Evolutionary conservation across 2,888 invertebrate species (phyloP).

Genomic region (Clostera curtula): DNA sequence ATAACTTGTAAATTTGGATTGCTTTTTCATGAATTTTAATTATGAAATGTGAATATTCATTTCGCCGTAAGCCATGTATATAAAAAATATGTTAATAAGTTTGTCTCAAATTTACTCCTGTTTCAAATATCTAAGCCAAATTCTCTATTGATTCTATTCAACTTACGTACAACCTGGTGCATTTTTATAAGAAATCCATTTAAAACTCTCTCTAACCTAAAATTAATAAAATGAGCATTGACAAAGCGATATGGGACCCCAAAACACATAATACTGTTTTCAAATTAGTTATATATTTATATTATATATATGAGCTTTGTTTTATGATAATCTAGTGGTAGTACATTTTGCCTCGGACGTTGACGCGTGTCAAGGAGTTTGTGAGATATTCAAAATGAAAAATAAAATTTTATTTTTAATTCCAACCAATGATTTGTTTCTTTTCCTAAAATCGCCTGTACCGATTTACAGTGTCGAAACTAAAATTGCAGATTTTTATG

Average conservation of each 20-base stretch:
- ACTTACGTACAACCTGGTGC: too few species aligned
- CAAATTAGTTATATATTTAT: slow-evolving; percentile 63
- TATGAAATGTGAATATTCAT: too few species aligned
- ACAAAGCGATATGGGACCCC: slow-evolving; percentile 26
- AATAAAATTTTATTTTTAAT: slow-evolving; percentile 75
- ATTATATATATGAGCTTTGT: slow-evolving; percentile 66
- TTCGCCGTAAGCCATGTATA: too few species aligned
- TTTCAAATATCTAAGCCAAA: too few species aligned
- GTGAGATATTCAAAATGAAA: slow-evolving; percentile 67
- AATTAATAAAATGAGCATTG: slow-evolving; percentile 8
- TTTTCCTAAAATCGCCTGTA: slow-evolving; percentile 3
- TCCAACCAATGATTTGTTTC: slow-evolving; percentile 44
- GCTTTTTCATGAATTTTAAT: too few species aligned
- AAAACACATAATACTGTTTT: slow-evolving; percentile 43
- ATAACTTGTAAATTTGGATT: too few species aligned
- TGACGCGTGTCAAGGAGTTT: slow-evolving; percentile 49
- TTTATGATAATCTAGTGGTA: slow-evolving; percentile 55
- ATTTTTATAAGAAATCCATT: too few species aligned
- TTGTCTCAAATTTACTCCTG: too few species aligned
- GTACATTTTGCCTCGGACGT: slow-evolving; percentile 41
- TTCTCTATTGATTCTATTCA: too few species aligned
- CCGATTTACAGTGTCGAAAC: neutral
- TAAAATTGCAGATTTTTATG: neutral
- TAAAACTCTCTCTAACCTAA: too few species aligned
- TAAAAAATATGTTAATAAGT: too few species aligned